A percentile compares a stretch with the other conserved stretches of the same genome.
phyloP scores from a whole-genome alignment of 2,888 invertebrate genomes.

The Leptinotarsa rubiginosa region DNA sequence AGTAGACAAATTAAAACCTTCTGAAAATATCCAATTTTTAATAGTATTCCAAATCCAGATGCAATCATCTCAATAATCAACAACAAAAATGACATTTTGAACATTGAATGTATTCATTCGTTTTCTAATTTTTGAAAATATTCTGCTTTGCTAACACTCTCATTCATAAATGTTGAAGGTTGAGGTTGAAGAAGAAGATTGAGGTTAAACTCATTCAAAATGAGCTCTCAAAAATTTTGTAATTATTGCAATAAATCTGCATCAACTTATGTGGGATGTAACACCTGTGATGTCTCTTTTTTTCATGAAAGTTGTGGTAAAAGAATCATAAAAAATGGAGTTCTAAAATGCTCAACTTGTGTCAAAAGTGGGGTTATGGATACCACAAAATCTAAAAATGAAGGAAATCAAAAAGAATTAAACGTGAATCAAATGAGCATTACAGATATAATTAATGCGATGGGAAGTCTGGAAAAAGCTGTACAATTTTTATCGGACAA shows the following conservation, averaged over 20 bases:
- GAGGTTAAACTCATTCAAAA: too few species aligned
- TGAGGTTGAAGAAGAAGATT: too few species aligned
- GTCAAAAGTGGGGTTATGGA: background rate
- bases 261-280: background rate
- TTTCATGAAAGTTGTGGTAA: background rate
- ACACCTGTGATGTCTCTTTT: background rate
- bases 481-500: too few species aligned
- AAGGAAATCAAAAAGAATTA: background rate
- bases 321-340: background rate
- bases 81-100: too few species aligned
- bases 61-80: too few species aligned
- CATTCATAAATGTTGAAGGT: too few species aligned
- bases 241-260: background rate
- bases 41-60: too few species aligned
- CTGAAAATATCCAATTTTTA: too few species aligned
- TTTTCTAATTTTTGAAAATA: too few species aligned
- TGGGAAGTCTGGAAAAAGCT: background rate
- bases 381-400: background rate
- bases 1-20: too few species aligned
- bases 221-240: background rate
- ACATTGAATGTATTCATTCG: too few species aligned
- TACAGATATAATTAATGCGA: background rate
- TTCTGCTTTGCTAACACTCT: too few species aligned
- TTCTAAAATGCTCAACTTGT: background rate
- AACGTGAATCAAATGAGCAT: background rate